Evolutionary conservation across 2,888 invertebrate species (phyloP).

Genomic region (Cephus rjabovi): DNA sequence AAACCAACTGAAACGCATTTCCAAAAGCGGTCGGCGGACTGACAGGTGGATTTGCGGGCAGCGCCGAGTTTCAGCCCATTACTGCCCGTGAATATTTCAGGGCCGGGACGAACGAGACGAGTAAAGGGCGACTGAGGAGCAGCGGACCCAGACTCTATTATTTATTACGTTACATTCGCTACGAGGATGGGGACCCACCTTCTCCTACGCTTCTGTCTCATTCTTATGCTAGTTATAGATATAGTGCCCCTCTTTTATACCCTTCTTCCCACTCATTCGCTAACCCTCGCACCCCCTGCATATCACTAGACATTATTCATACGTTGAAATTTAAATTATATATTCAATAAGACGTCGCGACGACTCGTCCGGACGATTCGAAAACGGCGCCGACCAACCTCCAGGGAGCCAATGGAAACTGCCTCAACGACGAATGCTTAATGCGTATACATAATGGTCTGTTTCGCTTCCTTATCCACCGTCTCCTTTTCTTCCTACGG

Average conservation of each 20-base stretch:
- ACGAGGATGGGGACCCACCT: constrained; percentile 29
- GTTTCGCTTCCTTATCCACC: not conserved
- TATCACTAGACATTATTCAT: constrained; percentile 60
- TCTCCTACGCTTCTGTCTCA: constrained; percentile 18
- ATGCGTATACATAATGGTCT: not conserved
- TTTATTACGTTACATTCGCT: constrained; percentile 53
- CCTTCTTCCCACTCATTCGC: not conserved
- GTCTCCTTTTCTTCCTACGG: not conserved
- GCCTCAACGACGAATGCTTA: constrained; percentile 7
- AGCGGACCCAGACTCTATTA: constrained; percentile 52
- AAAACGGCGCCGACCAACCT: constrained; percentile 25
- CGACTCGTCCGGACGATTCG: constrained; percentile 19
- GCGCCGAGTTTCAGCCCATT: constrained; percentile 40
- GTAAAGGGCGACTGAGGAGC: constrained; percentile 31
- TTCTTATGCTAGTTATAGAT: not conserved
- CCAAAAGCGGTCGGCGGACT: constrained; percentile 23
- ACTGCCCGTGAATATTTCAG: constrained; percentile 52
- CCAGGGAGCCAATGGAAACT: constrained; percentile 7
- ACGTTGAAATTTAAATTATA: constrained; percentile 58
- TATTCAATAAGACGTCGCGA: constrained; percentile 53
- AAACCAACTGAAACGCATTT: not conserved
- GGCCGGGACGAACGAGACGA: constrained; percentile 20
- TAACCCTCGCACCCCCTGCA: constrained; percentile 12
- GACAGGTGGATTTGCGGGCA: constrained; percentile 24
- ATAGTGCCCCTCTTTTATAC: not conserved